These are phyloP conservation scores for Meganola albula DNA, from an alignment of 2,888 invertebrate species.

Conservation along the genomic window DNA sequence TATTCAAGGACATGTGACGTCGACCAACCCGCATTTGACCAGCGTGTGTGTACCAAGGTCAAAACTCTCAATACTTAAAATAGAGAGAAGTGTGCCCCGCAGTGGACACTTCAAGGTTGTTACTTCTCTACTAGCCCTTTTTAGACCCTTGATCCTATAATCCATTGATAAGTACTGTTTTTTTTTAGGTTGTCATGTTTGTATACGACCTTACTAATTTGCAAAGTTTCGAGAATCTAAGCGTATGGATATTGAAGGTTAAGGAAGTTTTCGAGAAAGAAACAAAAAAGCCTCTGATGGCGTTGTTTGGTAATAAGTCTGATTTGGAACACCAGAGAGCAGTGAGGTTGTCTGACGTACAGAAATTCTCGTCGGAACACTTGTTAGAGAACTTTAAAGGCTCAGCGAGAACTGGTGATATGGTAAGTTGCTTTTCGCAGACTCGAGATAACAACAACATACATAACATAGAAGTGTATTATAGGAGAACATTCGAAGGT, in stretches of 20 bases:
- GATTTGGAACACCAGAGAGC: conserved; percentile 86
- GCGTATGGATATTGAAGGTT: conserved; percentile 82
- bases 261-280: conserved; percentile 59
- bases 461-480: too few species aligned
- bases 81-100: too few species aligned
- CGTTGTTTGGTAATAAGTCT: conserved; percentile 83
- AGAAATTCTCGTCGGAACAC: conserved; percentile 80
- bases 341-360: conserved; percentile 80
- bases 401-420: conserved; percentile 85
- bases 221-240: conserved; percentile 86
- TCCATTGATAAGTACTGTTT: conserved; percentile 4
- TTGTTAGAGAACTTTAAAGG: conserved; percentile 79
- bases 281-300: conserved; percentile 74
- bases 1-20: too few species aligned
- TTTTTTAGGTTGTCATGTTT: conserved; percentile 83
- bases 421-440: conserved; percentile 65
- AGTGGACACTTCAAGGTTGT: too few species aligned
- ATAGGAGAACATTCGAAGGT: too few species aligned
- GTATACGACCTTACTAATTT: conserved; percentile 91
- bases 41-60: too few species aligned
- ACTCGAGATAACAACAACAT: too few species aligned
- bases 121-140: too few species aligned
- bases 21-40: too few species aligned
- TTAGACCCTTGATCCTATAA: too few species aligned
- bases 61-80: too few species aligned